These are phyloP conservation scores for Drosophila novamexicana DNA, from an alignment of 1,140 invertebrate species.

Conservation along the genomic window DNA sequence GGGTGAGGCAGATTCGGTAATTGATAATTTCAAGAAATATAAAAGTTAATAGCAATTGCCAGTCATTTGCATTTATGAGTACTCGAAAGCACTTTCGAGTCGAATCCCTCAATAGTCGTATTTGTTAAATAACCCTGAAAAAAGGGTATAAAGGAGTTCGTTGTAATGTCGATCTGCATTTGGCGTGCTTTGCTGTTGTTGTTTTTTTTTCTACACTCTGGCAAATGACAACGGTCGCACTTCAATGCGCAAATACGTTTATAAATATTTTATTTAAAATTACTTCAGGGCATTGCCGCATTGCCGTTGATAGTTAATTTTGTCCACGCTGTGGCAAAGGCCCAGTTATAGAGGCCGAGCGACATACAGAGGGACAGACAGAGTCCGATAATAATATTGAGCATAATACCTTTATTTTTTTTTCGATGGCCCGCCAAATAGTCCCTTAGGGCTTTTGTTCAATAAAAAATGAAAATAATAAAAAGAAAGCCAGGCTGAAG, in stretches of 20 bases:
- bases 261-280: constrained; percentile 82
- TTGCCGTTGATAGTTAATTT: constrained; percentile 77
- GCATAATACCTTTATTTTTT: constrained; percentile 81
- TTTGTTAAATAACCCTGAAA: constrained; percentile 12
- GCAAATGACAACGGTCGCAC: constrained; percentile 68
- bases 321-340: constrained; percentile 50
- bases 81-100: neutral
- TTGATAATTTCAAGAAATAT: constrained; percentile 2
- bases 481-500: constrained; percentile 6
- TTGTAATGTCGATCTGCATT: constrained; percentile 17
- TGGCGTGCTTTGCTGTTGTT: neutral
- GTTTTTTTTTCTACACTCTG: constrained; percentile 15
- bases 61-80: constrained; percentile 4
- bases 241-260: constrained; percentile 72
- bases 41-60: constrained; percentile 11
- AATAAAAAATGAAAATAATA: constrained; percentile 68
- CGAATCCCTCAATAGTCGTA: constrained; percentile 8
- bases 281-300: constrained; percentile 68
- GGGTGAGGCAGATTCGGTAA: neutral
- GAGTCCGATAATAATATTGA: constrained; percentile 74
- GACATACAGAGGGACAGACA: neutral
- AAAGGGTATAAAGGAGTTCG: constrained; percentile 21
- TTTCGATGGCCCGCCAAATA: constrained; percentile 71
- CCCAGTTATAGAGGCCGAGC: neutral
- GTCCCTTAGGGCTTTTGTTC: constrained; percentile 73